Evolutionary conservation across 2,888 invertebrate species (phyloP).

Genomic region (Oxytorus armatus): DNA sequence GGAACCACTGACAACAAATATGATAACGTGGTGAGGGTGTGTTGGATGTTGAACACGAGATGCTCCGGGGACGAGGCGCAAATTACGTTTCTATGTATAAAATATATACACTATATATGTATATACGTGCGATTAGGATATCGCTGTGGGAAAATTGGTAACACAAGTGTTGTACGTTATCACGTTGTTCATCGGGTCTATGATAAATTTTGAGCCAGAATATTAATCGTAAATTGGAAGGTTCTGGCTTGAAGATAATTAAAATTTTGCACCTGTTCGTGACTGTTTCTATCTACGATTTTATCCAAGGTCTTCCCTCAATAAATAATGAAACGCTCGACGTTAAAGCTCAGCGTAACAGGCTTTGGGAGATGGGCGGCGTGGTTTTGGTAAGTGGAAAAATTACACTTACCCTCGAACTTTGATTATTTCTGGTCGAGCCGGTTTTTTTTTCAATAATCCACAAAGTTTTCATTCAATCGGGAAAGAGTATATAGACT

Average conservation of each 20-base stretch:
- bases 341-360: constrained; percentile 12
- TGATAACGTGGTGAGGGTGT: constrained; percentile 43
- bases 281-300: neutral
- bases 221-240: constrained; percentile 37
- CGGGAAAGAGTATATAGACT: neutral
- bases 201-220: constrained; percentile 22
- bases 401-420: neutral
- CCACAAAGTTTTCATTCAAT: neutral
- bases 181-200: constrained; percentile 8
- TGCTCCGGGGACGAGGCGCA: constrained; percentile 28
- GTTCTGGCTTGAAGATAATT: constrained; percentile 5
- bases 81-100: constrained; percentile 24
- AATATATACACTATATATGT: too few relatives aligned
- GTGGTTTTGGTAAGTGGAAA: neutral
- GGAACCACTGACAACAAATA: neutral
- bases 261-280: constrained; percentile 1
- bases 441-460: constrained; percentile 4
- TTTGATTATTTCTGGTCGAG: neutral
- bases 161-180: constrained; percentile 11
- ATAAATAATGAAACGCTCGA: neutral
- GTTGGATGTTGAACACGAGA: neutral
- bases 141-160: constrained; percentile 32
- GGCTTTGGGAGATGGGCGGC: neutral
- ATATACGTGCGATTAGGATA: neutral
- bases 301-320: constrained; percentile 5